These are phyloP conservation scores for Ochotona princeps DNA, from an alignment of 2,113 vertebrate genomes.

Conservation along the genomic window DNA sequence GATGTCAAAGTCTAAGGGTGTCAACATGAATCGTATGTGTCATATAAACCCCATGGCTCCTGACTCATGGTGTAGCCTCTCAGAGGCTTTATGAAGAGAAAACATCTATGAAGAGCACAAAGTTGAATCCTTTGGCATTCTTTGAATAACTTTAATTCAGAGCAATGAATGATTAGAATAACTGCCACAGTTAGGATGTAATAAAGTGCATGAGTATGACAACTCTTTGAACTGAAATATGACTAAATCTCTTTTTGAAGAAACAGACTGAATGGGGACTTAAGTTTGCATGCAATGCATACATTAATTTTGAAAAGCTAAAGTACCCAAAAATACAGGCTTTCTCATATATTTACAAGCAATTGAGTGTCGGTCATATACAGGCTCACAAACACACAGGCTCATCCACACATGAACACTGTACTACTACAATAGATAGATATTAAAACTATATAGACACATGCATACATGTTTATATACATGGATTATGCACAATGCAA, in stretches of 20 bases:
- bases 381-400: background rate
- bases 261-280: background rate
- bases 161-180: slow-evolving; percentile 9
- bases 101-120: slow-evolving; percentile 16
- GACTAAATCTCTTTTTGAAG: background rate
- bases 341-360: fast-evolving
- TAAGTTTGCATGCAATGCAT: background rate
- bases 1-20: slow-evolving; percentile 1
- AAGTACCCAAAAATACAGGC: background rate
- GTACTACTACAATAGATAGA: background rate
- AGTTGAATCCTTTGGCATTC: background rate
- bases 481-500: background rate
- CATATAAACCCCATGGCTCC: background rate
- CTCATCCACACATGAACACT: background rate
- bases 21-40: slow-evolving; percentile 21
- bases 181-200: slow-evolving; percentile 6
- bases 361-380: fast-evolving
- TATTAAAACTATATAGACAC: background rate
- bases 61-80: background rate
- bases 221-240: slow-evolving; percentile 27
- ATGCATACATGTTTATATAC: background rate
- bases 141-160: slow-evolving; percentile 20
- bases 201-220: background rate
- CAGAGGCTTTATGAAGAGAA: background rate
- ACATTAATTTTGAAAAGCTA: slow-evolving; percentile 16